phyloP scores from a whole-genome alignment of 2,797 vertebrate species.

The Megalops cyprinoides region DNA sequence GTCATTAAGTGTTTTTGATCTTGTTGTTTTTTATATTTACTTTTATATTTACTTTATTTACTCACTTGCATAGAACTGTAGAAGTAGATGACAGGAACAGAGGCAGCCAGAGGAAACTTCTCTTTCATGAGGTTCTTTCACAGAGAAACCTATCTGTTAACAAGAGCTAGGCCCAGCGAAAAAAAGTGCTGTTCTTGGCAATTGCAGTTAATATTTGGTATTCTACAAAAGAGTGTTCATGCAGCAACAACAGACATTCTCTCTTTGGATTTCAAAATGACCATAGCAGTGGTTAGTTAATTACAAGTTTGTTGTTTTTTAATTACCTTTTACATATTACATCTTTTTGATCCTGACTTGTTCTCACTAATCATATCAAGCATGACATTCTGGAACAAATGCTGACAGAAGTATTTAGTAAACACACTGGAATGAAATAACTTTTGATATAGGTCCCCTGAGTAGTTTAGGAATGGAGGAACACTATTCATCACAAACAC shows the following conservation, averaged over 20 bases:
- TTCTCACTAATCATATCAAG: slow-evolving; percentile 56
- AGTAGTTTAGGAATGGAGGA: not conserved
- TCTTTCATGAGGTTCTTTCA: slow-evolving; percentile 38
- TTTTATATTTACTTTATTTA: too few species aligned
- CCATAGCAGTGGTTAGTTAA: slow-evolving; percentile 60
- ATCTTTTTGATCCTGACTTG: slow-evolving; percentile 57
- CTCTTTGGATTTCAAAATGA: slow-evolving; percentile 51
- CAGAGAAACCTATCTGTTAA: slow-evolving; percentile 69
- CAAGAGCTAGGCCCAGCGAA: slow-evolving; percentile 70
- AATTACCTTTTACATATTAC: slow-evolving; percentile 60
- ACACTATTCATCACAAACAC: not conserved
- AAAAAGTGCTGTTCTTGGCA: slow-evolving; percentile 73
- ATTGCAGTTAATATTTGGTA: slow-evolving; percentile 51
- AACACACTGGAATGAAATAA: slow-evolving; percentile 38
- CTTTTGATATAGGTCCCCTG: not conserved
- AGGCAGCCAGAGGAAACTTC: slow-evolving; percentile 35
- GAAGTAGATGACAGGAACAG: slow-evolving; percentile 53
- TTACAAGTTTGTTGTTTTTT: slow-evolving; percentile 62
- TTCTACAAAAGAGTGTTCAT: slow-evolving; percentile 64
- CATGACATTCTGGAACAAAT: slow-evolving; percentile 37
- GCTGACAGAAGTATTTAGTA: slow-evolving; percentile 33
- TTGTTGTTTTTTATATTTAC: too few species aligned
- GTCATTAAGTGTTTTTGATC: slow-evolving; percentile 56
- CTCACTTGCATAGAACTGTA: too few species aligned
- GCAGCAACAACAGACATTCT: slow-evolving; percentile 55